phyloP scores from a whole-genome alignment of 2,797 vertebrate genomes.

The Eleutherodactylus coqui region DNA sequence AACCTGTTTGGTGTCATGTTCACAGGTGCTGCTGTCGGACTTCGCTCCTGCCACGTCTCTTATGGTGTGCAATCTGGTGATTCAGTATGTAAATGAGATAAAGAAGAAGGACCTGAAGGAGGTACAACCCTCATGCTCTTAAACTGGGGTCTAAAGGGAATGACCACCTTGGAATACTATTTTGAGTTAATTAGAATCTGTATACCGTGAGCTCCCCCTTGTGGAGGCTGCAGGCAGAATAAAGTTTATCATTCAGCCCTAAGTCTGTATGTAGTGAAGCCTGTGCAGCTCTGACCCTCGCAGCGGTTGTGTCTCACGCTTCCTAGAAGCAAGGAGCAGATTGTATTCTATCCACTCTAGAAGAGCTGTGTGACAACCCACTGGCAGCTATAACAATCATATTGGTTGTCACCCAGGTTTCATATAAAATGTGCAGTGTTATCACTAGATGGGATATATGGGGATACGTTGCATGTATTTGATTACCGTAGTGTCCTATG shows the following conservation, averaged over 20 bases:
- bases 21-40: constrained; percentile 75
- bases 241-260: neutral
- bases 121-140: constrained; percentile 65
- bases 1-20: too few species aligned
- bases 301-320: too few species aligned
- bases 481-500: neutral
- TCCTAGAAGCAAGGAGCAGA: too few species aligned
- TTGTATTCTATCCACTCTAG: too few species aligned
- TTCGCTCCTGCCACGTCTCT: constrained; percentile 69
- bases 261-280: too few species aligned
- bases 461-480: neutral
- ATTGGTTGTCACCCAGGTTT: too few species aligned
- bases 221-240: neutral
- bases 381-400: too few species aligned
- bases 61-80: constrained; percentile 73
- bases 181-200: neutral
- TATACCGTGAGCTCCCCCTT: neutral
- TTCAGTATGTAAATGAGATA: constrained; percentile 79
- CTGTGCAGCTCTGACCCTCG: too few species aligned
- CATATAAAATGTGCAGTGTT: too few species aligned
- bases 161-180: neutral
- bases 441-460: too few species aligned
- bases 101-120: constrained; percentile 77
- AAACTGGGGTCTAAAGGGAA: neutral
- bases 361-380: too few species aligned